Percentiles rank a stretch among this genome's conserved stretches.
These are phyloP conservation scores for Esperia sulphurella DNA, from an alignment of 2,888 invertebrate species.

Conservation along the genomic window DNA sequence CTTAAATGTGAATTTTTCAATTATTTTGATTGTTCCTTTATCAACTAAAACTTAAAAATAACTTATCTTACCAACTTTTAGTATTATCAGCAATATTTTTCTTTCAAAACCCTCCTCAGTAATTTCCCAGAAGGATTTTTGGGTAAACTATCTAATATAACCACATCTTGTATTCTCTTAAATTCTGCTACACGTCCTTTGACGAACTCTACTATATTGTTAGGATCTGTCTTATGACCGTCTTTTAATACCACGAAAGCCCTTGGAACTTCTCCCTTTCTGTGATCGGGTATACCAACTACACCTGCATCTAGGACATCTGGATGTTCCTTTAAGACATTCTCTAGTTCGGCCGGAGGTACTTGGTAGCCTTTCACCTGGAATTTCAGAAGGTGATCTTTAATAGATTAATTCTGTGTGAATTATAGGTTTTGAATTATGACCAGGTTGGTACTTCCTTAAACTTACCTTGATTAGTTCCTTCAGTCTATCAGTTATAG, in stretches of 20 bases:
- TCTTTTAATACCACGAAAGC: constrained; percentile 81
- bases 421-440: too few relatives aligned
- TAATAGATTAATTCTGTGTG: too few relatives aligned
- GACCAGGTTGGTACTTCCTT: background rate
- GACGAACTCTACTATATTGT: constrained; percentile 80
- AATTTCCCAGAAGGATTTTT: constrained; percentile 86
- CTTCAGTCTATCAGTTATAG: constrained; percentile 86
- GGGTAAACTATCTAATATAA: constrained; percentile 81
- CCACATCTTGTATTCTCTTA: constrained; percentile 82
- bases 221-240: constrained; percentile 47
- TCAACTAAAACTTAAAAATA: too few relatives aligned
- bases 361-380: constrained; percentile 82
- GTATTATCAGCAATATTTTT: constrained; percentile 8
- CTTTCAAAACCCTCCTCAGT: constrained; percentile 75
- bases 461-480: constrained; percentile 84
- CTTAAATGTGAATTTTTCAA: too few relatives aligned
- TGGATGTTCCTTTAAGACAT: constrained; percentile 81
- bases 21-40: too few relatives aligned
- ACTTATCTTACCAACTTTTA: too few relatives aligned
- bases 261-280: constrained; percentile 83
- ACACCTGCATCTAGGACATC: constrained; percentile 87
- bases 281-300: constrained; percentile 82
- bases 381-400: constrained; percentile 35
- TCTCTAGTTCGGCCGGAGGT: constrained; percentile 90
- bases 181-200: constrained; percentile 82